Evolutionary conservation across 2,113 vertebrate genomes (phyloP), one percentile per base, ranked within the genome.

Genomic region (Bufo bufo): DNA sequence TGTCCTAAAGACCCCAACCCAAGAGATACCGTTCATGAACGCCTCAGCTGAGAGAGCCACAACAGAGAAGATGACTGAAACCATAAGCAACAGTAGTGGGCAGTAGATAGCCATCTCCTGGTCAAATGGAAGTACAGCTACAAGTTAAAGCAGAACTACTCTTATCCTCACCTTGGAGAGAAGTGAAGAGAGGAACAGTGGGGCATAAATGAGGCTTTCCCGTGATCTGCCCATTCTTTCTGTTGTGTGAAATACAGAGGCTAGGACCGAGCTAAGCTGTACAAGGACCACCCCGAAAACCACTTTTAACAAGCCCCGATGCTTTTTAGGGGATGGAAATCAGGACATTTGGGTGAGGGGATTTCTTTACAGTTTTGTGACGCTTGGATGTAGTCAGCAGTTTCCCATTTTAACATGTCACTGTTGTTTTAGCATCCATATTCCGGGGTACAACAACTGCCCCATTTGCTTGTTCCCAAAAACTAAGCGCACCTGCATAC

Each of bases 21-120:
- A 96, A 81, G 97, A 97, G 90, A 93, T 99, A 90, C 96, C 96
- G 89, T 97, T 98, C 93, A 91, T 98, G 90, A 94, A 93, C n/a
- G 85, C 80, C 69, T 71, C n/a, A 10, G 33, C 63, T 45, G 50
- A 6, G 4, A 56, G 7, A 3, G 33, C 43, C 23, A 58, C 17
- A 33, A 33, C 33, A 19, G 72, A 45, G 49, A 47, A 71, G 63
- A 82, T 52, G 43, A 23, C 12, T 16, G 77, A 47, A n/a, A 12
- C 61, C 8, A 17, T 50, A 61, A 50, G 8, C 47, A 4, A 71
- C 16, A 4, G 5, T 17, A 81, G 78, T 47, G 14, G 65, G 23
- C 81, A 14, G 19, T 83, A 50, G n/a, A 6, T 3, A 6, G 61
- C 81, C 81, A 50, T 6, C 82, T 63, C 23, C 63, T 84, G 82